phyloP scores from a whole-genome alignment of 2,797 vertebrate species.

The Dallia pectoralis region DNA sequence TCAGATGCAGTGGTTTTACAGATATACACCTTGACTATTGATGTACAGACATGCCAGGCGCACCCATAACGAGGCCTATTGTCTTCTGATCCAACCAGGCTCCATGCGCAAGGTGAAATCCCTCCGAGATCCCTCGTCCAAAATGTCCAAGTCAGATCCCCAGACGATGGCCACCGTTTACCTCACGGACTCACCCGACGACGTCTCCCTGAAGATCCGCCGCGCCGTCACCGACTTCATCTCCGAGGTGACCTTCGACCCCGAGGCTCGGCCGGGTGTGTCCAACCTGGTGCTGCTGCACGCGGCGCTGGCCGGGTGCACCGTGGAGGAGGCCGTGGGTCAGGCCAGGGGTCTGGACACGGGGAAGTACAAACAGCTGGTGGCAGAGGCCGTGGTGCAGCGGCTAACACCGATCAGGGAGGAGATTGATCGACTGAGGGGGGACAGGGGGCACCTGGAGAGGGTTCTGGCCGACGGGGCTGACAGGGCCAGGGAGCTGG shows the following conservation, averaged over 20 bases:
- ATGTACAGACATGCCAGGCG: background rate
- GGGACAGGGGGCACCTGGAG: conserved; percentile 77
- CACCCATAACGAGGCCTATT: background rate
- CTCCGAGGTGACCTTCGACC: conserved; percentile 91
- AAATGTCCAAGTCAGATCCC: conserved; percentile 98
- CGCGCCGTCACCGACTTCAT: conserved; percentile 93
- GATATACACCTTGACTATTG: background rate
- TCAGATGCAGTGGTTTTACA: background rate
- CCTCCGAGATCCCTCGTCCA: conserved; percentile 83
- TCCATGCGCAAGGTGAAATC: conserved; percentile 87
- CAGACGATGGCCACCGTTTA: conserved; percentile 81
- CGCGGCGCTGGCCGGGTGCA: conserved; percentile 70
- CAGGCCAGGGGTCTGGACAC: conserved; percentile 81
- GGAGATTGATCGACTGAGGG: conserved; percentile 81
- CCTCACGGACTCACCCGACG: conserved; percentile 85
- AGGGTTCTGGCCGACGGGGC: conserved; percentile 77
- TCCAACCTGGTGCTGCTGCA: conserved; percentile 91
- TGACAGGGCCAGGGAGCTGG: conserved; percentile 79
- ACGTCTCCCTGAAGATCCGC: conserved; percentile 86
- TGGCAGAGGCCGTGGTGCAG: conserved; percentile 84
- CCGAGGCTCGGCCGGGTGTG: conserved; percentile 80
- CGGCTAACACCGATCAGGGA: conserved; percentile 82
- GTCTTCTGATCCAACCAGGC: conserved; percentile 63
- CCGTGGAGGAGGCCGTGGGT: conserved; percentile 76
- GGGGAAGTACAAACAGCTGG: conserved; percentile 82